Conservation (phyloP, 2,113 vertebrate genomes). For the Oplegnathus fasciatus region DNA sequence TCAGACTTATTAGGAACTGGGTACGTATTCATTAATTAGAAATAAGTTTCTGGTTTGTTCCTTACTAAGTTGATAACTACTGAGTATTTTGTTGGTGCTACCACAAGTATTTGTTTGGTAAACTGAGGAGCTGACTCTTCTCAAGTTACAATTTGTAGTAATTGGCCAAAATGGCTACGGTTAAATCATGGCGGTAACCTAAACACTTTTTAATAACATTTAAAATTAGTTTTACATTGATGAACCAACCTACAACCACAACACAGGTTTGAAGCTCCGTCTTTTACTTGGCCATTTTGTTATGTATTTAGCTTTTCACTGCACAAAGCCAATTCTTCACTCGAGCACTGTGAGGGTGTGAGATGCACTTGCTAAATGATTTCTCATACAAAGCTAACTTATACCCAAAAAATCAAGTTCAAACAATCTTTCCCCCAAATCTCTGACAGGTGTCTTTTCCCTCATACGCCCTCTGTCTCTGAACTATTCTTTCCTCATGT, state of each 20-base stretch:
- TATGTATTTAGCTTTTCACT: neutral
- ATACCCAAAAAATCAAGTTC: neutral
- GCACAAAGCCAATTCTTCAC: neutral
- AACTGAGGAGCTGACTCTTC: neutral
- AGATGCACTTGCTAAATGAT: neutral
- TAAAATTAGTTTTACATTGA: neutral
- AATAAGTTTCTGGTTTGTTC: neutral
- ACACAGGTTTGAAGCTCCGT: neutral
- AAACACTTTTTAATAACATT: neutral
- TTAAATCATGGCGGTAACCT: neutral
- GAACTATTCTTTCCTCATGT: neutral
- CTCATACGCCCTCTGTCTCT: neutral
- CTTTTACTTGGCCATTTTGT: neutral
- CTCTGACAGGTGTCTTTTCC: neutral
- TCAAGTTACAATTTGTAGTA: neutral
- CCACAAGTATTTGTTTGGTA: neutral
- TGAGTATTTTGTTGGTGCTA: neutral
- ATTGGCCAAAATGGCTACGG: neutral
- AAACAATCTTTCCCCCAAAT: conserved; percentile 11
- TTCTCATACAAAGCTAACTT: neutral
- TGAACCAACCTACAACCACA: neutral
- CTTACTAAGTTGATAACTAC: neutral
- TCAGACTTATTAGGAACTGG: neutral
- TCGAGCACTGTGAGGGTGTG: neutral
- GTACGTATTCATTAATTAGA: neutral